Percentiles rank a stretch among this genome's conserved stretches.
Evolutionary conservation across 2,888 invertebrate genomes (phyloP).

Genomic region (Lissonota sp.): DNA sequence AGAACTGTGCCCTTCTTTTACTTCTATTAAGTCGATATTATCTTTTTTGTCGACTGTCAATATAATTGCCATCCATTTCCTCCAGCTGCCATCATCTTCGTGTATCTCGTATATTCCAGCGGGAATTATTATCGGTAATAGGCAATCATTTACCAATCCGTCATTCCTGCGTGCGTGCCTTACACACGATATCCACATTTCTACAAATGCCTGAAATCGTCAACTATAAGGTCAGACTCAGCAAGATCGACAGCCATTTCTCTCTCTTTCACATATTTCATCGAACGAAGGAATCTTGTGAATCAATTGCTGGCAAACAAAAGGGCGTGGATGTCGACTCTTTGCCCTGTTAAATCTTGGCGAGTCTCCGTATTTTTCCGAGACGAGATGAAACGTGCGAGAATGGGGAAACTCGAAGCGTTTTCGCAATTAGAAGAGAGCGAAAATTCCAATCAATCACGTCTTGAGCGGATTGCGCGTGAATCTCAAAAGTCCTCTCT

Average conservation of each 20-base stretch:
- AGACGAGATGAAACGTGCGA: background rate
- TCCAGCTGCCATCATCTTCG: background rate
- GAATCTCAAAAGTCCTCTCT: constrained; percentile 13
- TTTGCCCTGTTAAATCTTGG: too few relatives aligned
- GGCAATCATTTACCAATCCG: constrained; percentile 23
- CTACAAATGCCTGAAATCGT: constrained; percentile 7
- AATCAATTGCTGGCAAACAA: too few relatives aligned
- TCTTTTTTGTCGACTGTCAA: background rate
- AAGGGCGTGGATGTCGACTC: too few relatives aligned
- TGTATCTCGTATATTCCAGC: background rate
- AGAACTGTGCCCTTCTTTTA: background rate
- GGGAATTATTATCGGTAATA: constrained; percentile 38
- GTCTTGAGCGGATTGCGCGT: constrained; percentile 44
- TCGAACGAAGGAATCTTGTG: too few relatives aligned
- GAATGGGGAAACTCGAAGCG: background rate
- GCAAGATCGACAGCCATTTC: too few relatives aligned
- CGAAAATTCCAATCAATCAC: constrained; percentile 57
- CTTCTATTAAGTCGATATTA: constrained; percentile 23
- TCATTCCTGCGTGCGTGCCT: constrained; percentile 9
- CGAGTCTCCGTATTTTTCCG: background rate
- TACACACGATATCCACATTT: background rate
- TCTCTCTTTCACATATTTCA: too few relatives aligned
- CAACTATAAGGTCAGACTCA: background rate
- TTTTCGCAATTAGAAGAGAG: constrained; percentile 51
- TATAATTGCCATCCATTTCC: constrained; percentile 22